A percentile compares a stretch with the other conserved stretches of the same genome.
Evolutionary conservation across 2,888 invertebrate species (phyloP).

Genomic region (Emmelina monodactyla): DNA sequence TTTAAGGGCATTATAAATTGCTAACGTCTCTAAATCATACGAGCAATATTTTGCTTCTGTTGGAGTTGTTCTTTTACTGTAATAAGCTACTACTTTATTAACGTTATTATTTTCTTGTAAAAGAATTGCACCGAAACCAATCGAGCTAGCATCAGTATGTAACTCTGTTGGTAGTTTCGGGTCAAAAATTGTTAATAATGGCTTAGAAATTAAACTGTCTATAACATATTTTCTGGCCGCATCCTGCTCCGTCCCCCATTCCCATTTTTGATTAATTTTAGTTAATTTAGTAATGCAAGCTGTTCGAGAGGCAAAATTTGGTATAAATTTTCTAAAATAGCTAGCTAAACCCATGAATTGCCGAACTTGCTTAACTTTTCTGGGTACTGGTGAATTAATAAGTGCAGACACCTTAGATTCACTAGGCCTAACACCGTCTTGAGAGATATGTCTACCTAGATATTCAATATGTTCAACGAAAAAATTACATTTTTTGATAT

Average conservation of each 20-base stretch:
- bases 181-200: slow-evolving; percentile 18
- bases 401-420: slow-evolving; percentile 14
- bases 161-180: slow-evolving; percentile 15
- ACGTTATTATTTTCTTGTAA: slow-evolving; percentile 18
- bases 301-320: slow-evolving; percentile 17
- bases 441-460: slow-evolving; percentile 16
- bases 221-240: slow-evolving; percentile 18
- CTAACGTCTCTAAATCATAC: slow-evolving; percentile 32
- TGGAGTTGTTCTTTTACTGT: slow-evolving; percentile 20
- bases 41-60: slow-evolving; percentile 19
- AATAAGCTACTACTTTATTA: slow-evolving; percentile 23
- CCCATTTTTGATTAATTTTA: slow-evolving; percentile 18
- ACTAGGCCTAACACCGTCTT: slow-evolving; percentile 17
- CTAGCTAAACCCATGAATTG: slow-evolving; percentile 20
- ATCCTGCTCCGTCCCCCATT: slow-evolving; percentile 20
- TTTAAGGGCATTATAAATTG: slow-evolving; percentile 21
- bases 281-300: slow-evolving; percentile 20
- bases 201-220: slow-evolving; percentile 13
- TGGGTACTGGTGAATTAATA: slow-evolving; percentile 12
- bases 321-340: slow-evolving; percentile 21
- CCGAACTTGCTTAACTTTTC: slow-evolving; percentile 14
- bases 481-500: slow-evolving; percentile 16
- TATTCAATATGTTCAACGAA: slow-evolving; percentile 17
- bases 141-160: slow-evolving; percentile 19
- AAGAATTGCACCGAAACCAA: slow-evolving; percentile 24